Base-by-base conservation (phyloP, 2,888 invertebrate species). In the Apamea monoglypha region DNA sequence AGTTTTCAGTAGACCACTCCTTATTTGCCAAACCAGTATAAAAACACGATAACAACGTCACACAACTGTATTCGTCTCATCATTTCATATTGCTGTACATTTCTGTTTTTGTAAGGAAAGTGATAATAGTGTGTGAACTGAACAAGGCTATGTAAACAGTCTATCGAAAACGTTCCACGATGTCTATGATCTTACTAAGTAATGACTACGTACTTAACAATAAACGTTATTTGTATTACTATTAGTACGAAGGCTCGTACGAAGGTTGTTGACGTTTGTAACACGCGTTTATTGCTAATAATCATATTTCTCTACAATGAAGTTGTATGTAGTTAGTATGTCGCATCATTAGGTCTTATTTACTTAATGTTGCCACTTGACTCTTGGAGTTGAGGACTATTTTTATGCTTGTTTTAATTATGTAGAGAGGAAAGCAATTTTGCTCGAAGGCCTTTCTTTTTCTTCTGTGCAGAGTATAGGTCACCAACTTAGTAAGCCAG, bases 181-280 rank as follows among this genome's bases (percentile, higher is more conserved):
- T 79, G 71, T 72, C 40, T 67, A 14, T 66, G 73, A 69, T 50
- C 50, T 70, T 74, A 77, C 76, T 64, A 81, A 72, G 25, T 32
- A 32, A 50, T n/a, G 21, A 40, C 53, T 75, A 73, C 67, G 59
- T 73, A 81, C 72, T 74, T 61, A 66, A 69, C 47, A 80, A 76
- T 80, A 83, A 59, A 78, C 56, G 32, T 76, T 87, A 76, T 86
- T 85, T 86, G 81, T 78, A 40, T 70, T 75, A 50, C 69, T 72
- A 81, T 86, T 84, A 87, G 85, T 70, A 77, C 25, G 86, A 86
- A 84, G 86, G 87, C 74, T 80, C 40, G 36, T 64, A 64, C 14
- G 87, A 86, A 86, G 86, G 86, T 84, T 84, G 74, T 84, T 86
- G 85, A 87, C 86, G 68, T 84, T 78, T 83, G 66, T 80, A 69